Conservation (phyloP, 2,797 vertebrate species). For the Schizopygopsis malacanthus region DNA sequence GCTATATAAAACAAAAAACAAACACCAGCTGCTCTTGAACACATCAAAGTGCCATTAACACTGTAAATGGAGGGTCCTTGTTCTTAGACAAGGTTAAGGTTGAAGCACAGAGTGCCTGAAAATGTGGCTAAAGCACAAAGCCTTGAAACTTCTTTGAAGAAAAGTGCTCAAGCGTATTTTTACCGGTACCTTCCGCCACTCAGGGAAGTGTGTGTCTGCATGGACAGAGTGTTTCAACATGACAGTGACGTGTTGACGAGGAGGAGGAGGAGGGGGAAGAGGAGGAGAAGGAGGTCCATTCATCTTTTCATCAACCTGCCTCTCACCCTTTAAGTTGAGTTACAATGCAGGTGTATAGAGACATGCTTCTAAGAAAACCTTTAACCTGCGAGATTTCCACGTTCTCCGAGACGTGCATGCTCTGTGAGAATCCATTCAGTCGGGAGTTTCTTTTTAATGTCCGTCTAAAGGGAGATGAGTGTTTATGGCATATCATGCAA, state of each 20-base stretch:
- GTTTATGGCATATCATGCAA: constrained; percentile 21
- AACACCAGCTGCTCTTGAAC: background rate
- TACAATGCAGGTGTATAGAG: constrained; percentile 23
- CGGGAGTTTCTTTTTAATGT: background rate
- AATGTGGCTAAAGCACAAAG: constrained; percentile 3
- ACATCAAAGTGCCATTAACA: background rate
- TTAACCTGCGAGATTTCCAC: background rate
- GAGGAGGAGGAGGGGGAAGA: constrained; percentile 17
- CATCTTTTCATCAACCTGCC: constrained; percentile 35
- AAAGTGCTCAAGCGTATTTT: constrained; percentile 2
- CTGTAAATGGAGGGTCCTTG: background rate
- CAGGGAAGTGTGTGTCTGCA: background rate
- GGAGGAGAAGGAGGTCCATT: background rate
- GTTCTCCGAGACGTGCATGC: background rate
- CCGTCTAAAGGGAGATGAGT: background rate
- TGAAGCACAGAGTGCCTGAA: background rate
- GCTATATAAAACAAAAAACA: background rate
- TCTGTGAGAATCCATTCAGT: background rate
- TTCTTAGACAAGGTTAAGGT: background rate
- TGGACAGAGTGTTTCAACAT: constrained; percentile 30
- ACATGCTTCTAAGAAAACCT: background rate
- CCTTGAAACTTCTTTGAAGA: background rate
- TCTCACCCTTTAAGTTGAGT: constrained; percentile 10
- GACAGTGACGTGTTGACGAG: constrained; percentile 22
- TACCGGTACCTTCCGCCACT: background rate